These are phyloP conservation scores for Naso thynnoides DNA, from an alignment of 2,797 vertebrate species.

Conservation along the genomic window DNA sequence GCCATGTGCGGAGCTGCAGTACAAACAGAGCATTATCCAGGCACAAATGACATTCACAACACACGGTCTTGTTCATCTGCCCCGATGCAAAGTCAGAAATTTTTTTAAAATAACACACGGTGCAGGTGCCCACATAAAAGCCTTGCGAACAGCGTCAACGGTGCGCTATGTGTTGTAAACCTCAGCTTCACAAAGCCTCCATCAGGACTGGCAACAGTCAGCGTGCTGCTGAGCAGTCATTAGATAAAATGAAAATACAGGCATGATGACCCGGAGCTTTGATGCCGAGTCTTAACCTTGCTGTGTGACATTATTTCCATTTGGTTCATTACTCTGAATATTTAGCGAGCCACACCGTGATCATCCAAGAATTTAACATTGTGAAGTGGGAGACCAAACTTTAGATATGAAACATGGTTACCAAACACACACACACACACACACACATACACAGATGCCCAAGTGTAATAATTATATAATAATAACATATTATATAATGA, in stretches of 20 bases:
- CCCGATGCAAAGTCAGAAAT: constrained; percentile 29
- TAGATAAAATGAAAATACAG: constrained; percentile 42
- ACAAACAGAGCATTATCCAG: constrained; percentile 31
- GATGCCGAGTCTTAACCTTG: constrained; percentile 44
- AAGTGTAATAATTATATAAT: too few relatives aligned
- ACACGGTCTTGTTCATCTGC: constrained; percentile 53
- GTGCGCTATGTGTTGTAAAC: constrained; percentile 21
- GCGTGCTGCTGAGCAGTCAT: constrained; percentile 12
- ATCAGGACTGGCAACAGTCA: neutral
- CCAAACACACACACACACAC: neutral
- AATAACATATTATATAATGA: too few relatives aligned
- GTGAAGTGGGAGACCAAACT: neutral
- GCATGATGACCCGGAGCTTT: constrained; percentile 28
- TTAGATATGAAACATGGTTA: neutral
- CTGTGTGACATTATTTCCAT: constrained; percentile 37
- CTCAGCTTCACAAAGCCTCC: constrained; percentile 33
- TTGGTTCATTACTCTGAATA: neutral
- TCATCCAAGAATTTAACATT: neutral
- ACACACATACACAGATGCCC: neutral
- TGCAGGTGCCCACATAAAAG: constrained; percentile 56
- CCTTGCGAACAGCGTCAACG: constrained; percentile 46
- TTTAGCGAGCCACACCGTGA: neutral
- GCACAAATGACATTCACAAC: constrained; percentile 28
- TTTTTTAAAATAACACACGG: too few relatives aligned
- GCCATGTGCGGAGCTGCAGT: constrained; percentile 1